Conservation (phyloP, 2,113 vertebrate genomes). For the Dicerorhinus sumatrensis region DNA sequence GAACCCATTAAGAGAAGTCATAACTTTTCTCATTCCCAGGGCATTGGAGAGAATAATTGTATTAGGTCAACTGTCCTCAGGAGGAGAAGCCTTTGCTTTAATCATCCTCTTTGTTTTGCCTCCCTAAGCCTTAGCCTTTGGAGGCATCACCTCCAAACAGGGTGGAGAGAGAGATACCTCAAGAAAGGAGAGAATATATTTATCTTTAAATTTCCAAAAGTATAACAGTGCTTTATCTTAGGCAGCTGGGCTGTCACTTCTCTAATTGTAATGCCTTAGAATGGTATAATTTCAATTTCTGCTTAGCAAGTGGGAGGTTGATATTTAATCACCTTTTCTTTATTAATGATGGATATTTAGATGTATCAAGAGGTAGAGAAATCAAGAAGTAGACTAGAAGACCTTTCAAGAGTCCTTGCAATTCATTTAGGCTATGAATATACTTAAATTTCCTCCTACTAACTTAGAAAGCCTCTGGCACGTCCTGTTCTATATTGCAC, state of each 20-base stretch:
- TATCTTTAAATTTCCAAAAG: background rate
- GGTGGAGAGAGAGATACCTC: background rate
- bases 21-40: background rate
- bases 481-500: background rate
- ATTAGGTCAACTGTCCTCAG: background rate
- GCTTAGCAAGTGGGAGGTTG: background rate
- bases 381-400: background rate
- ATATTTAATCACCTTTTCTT: conserved; percentile 11
- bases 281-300: background rate
- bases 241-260: background rate
- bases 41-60: background rate
- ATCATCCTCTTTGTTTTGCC: background rate
- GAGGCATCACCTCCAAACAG: background rate
- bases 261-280: background rate
- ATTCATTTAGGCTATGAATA: background rate
- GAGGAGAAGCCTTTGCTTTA: background rate
- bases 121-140: background rate
- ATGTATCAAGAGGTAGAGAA: background rate
- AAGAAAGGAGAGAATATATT: background rate
- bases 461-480: background rate
- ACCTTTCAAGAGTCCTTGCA: background rate
- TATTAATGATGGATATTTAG: background rate
- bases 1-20: background rate
- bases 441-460: background rate
- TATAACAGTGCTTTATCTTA: background rate